These are phyloP conservation scores for Iselma pallidipennis DNA, from an alignment of 2,888 invertebrate genomes.

Conservation along the genomic window DNA sequence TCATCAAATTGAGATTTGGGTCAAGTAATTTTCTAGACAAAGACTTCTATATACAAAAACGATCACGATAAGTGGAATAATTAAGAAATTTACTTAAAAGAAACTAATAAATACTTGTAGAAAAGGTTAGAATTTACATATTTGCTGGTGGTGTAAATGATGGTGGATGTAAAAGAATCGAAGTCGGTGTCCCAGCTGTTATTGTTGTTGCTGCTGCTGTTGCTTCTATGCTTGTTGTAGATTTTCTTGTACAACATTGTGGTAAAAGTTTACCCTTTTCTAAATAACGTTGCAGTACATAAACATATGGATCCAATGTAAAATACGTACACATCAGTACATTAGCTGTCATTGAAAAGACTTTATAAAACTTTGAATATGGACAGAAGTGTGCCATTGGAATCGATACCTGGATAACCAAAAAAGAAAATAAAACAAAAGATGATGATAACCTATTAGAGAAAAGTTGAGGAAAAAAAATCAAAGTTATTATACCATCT, in stretches of 20 bases:
- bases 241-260: constrained; percentile 36
- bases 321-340: constrained; percentile 80
- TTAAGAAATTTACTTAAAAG: constrained; percentile 28
- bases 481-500: constrained; percentile 69
- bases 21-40: constrained; percentile 31
- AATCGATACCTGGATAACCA: constrained; percentile 63
- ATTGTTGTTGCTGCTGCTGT: constrained; percentile 29
- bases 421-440: constrained; percentile 15
- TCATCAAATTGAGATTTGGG: constrained; percentile 34
- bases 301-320: constrained; percentile 80
- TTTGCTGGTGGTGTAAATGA: constrained; percentile 26
- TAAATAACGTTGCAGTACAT: constrained; percentile 71
- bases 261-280: constrained; percentile 41
- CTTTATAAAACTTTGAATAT: constrained; percentile 45
- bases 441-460: background rate
- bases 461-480: background rate
- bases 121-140: constrained; percentile 34
- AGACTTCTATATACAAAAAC: constrained; percentile 24
- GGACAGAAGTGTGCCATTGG: constrained; percentile 62
- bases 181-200: constrained; percentile 36
- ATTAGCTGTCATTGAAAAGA: constrained; percentile 68
- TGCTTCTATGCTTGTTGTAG: constrained; percentile 34
- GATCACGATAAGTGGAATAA: constrained; percentile 25
- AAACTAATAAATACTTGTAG: constrained; percentile 26
- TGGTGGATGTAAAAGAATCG: constrained; percentile 38